Base-by-base conservation (phyloP, 2,113 vertebrate species). In the Glaucomys volans region DNA sequence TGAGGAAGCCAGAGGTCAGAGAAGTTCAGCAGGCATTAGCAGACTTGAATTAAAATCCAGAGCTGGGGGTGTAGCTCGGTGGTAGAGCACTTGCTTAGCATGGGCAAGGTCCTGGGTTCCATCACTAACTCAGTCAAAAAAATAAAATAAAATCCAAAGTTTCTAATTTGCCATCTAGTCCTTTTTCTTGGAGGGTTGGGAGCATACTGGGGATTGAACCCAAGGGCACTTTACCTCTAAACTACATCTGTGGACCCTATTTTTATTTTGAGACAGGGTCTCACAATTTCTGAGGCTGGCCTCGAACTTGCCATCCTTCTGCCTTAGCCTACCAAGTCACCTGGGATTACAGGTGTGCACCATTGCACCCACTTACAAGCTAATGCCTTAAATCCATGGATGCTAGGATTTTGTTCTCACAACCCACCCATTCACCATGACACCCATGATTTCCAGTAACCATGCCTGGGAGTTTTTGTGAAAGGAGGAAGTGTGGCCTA, bases 41-140 rank as follows among this genome's bases (percentile, higher is more conserved):
- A 87, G 81, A 80, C 18, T 42, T 40, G 59, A 80, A 54, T 90
- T 85, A 79, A 91, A 91, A 91, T 74, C 52, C 44, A 28, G 30
- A 18, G 37, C 32, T 82, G 40, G 16, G 54, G 14, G 4, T 62
- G 6, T 22, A 42, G 6, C n/a, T 42, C 9, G 1, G 66, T n/a
- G 30, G 50, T 82, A 59, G 52, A 47, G 50, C 5, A 40, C 54
- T 82, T 72, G 20, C 13, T 30, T 59, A 5, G 20, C 50, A 9
- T 54, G n/a, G 18, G 35, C 30, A 75, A 62, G 47, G 54, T 1
- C 54, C 50, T 52, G 20, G 14, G 81, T 44, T 83, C 40, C 16
- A 42, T 54, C 79, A 32, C 66, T 18, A 26, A 7, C 9, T 50
- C 5, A 14, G 64, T n/a, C 66, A 42, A 85, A 47, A 47, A 32